phyloP scores from a whole-genome alignment of 2,888 invertebrate genomes.

The Drosophila phalerata region DNA sequence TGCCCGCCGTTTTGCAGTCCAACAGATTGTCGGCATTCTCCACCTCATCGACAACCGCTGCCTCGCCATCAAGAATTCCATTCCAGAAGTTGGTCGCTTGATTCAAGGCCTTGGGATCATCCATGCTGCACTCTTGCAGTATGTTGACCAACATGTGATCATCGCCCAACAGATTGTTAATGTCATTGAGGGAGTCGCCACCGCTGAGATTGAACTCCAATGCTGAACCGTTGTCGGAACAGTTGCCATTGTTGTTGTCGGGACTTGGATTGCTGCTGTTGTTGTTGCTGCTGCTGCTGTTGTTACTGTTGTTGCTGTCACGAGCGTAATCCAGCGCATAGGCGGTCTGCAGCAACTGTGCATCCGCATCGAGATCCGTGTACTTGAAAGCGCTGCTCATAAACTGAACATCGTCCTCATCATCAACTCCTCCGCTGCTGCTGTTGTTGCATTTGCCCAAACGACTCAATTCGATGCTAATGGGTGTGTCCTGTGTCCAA shows the following conservation, averaged over 20 bases:
- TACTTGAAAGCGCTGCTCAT: conserved; percentile 83
- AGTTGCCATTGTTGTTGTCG: conserved; percentile 63
- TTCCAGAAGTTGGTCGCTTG: conserved; percentile 85
- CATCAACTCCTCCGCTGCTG: conserved; percentile 4
- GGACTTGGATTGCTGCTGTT: conserved; percentile 75
- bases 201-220: conserved; percentile 85
- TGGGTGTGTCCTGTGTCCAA: conserved; percentile 84
- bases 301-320: conserved; percentile 61
- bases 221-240: conserved; percentile 74
- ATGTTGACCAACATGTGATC: conserved; percentile 85
- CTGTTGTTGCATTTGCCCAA: conserved; percentile 54
- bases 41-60: conserved; percentile 80
- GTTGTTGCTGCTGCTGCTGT: conserved; percentile 64
- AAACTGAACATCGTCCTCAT: conserved; percentile 61
- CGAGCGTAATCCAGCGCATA: conserved; percentile 72
- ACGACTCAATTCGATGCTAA: conserved; percentile 82
- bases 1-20: conserved; percentile 80
- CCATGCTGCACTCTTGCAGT: conserved; percentile 85
- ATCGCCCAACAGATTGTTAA: conserved; percentile 84
- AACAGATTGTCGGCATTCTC: conserved; percentile 76
- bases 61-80: conserved; percentile 85
- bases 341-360: conserved; percentile 80
- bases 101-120: conserved; percentile 85
- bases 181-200: conserved; percentile 85
- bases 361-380: conserved; percentile 83